Evolutionary conservation across 2,888 invertebrate genomes (phyloP).

Genomic region (Eupelmus urozonus): DNA sequence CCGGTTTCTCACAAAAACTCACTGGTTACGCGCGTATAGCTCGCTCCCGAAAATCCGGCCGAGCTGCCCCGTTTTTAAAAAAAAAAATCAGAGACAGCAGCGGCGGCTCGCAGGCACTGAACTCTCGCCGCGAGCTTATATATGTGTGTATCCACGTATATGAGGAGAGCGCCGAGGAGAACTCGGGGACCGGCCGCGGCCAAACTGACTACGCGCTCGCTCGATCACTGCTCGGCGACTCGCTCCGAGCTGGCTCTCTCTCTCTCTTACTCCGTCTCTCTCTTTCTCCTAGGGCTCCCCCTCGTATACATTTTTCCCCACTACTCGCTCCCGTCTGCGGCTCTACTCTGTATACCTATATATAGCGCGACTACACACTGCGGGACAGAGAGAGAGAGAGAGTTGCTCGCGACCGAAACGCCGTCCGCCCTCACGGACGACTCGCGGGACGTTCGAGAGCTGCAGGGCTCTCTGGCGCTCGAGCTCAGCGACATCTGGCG

Average conservation of each 20-base stretch:
- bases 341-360: neutral
- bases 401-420: slow-evolving; percentile 63
- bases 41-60: neutral
- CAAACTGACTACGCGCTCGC: neutral
- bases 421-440: slow-evolving; percentile 71
- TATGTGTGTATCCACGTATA: too few species aligned
- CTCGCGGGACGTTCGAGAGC: slow-evolving; percentile 69
- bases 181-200: slow-evolving; percentile 43
- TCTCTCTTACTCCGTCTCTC: neutral
- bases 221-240: neutral
- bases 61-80: too few species aligned
- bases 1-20: neutral
- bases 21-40: neutral
- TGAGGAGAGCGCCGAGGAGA: neutral
- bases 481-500: slow-evolving; percentile 63
- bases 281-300: neutral
- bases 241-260: neutral
- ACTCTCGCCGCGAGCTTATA: too few species aligned
- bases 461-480: too few species aligned
- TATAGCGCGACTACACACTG: neutral
- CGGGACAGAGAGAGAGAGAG: neutral
- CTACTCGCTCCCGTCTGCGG: neutral
- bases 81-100: too few species aligned
- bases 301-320: neutral
- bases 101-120: neutral